phyloP scores from a whole-genome alignment of 2,113 vertebrate genomes.

The Corythaixoides concolor region DNA sequence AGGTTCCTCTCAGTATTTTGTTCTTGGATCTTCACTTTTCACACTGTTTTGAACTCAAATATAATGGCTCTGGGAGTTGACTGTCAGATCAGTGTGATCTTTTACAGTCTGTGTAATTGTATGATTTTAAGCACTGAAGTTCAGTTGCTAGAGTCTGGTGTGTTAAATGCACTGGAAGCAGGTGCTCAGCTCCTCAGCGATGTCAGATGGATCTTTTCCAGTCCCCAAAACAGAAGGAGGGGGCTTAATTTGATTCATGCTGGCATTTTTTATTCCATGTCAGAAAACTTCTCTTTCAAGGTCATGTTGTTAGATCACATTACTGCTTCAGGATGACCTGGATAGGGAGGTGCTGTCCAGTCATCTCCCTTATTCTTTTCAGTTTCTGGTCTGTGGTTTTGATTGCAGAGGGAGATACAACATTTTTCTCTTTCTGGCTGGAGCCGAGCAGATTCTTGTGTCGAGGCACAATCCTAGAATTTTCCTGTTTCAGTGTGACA shows the following conservation, averaged over 20 bases:
- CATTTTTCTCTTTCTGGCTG: neutral
- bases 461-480: neutral
- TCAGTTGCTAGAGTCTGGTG: neutral
- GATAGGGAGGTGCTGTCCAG: neutral
- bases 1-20: neutral
- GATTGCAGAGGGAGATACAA: neutral
- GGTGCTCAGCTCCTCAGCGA: neutral
- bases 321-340: neutral
- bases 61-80: neutral
- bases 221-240: neutral
- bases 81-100: neutral
- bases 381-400: neutral
- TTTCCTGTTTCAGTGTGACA: neutral
- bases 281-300: neutral
- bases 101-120: neutral
- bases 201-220: neutral
- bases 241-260: neutral
- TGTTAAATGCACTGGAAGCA: neutral
- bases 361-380: neutral
- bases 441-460: neutral
- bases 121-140: neutral
- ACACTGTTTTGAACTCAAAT: neutral
- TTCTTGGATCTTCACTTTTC: neutral
- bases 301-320: neutral
- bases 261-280: neutral